phyloP scores from a whole-genome alignment of 2,113 vertebrate species.

The Paradoxurus hermaphroditus region DNA sequence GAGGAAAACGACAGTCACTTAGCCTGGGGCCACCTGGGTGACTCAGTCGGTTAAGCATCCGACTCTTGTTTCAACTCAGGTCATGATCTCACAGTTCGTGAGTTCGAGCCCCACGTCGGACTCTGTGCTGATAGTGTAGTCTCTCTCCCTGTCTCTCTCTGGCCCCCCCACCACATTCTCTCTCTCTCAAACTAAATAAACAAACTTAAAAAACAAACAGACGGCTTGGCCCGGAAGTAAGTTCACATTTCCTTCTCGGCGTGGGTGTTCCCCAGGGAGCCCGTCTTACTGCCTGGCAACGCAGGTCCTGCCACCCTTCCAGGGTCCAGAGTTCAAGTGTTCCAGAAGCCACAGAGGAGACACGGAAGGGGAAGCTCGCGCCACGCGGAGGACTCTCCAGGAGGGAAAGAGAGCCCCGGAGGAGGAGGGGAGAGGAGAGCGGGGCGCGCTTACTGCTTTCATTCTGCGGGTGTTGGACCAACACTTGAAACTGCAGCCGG shows the following conservation, averaged over 20 bases:
- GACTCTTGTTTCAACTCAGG: too few relatives aligned
- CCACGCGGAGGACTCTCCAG: background rate
- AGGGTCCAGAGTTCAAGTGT: background rate
- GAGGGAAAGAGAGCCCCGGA: background rate
- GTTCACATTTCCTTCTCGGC: rapidly evolving
- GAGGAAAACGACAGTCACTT: too few relatives aligned
- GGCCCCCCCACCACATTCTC: too few relatives aligned
- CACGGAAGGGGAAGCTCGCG: background rate
- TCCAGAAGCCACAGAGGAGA: background rate
- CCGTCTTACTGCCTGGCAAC: background rate
- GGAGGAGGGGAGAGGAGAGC: background rate
- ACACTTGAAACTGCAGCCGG: constrained; percentile 85
- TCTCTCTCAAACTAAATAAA: too few relatives aligned
- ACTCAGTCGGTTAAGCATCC: too few relatives aligned
- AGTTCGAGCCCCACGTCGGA: too few relatives aligned
- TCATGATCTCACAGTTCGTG: too few relatives aligned
- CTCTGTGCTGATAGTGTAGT: too few relatives aligned
- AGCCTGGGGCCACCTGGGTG: too few relatives aligned
- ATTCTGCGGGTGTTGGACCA: constrained; percentile 78
- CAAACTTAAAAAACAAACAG: too few relatives aligned
- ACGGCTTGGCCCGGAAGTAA: background rate
- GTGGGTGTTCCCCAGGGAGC: rapidly evolving
- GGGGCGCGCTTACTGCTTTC: constrained; percentile 81
- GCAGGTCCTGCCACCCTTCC: background rate
- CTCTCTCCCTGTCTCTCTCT: too few relatives aligned